Evolutionary conservation across 2,113 vertebrate genomes (phyloP).

Genomic region (Ascaphus truei): DNA sequence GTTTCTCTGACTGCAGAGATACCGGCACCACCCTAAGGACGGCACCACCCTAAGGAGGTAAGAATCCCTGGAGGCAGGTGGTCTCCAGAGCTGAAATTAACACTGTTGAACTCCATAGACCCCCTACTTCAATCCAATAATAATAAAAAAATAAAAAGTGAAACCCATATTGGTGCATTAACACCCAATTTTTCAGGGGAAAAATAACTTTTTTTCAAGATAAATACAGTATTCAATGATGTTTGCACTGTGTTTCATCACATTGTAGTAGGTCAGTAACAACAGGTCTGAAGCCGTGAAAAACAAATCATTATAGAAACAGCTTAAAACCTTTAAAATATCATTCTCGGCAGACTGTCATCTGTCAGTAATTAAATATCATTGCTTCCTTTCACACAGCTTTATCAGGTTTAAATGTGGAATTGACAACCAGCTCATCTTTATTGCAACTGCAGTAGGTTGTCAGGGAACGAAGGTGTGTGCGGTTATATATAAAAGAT

Average conservation of each 20-base stretch:
- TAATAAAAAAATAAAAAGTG: no score
- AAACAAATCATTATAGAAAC: background rate
- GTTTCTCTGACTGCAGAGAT: no score
- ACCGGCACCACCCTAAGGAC: no score
- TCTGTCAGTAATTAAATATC: constrained; percentile 30
- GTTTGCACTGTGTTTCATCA: background rate
- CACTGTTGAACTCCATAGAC: no score
- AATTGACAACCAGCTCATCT: constrained; percentile 26
- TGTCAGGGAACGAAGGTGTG: constrained; percentile 15
- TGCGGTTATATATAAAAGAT: constrained; percentile 26
- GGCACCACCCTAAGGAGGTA: no score
- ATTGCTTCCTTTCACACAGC: background rate
- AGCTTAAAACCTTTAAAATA: constrained; percentile 6
- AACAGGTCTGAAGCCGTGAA: background rate
- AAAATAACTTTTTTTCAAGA: no score
- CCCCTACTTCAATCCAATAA: no score
- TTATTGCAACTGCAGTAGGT: constrained; percentile 16
- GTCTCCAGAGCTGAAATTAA: no score
- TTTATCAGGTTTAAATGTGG: constrained; percentile 20
- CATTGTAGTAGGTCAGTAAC: background rate
- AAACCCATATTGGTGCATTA: no score
- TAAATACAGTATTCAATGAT: background rate
- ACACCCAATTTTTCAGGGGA: no score
- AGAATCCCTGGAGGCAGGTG: no score
- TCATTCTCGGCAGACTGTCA: background rate